Percentiles rank a stretch among this genome's conserved stretches.
Evolutionary conservation across 2,797 vertebrate genomes (phyloP).

Genomic region (Eurystomus glaucurus): DNA sequence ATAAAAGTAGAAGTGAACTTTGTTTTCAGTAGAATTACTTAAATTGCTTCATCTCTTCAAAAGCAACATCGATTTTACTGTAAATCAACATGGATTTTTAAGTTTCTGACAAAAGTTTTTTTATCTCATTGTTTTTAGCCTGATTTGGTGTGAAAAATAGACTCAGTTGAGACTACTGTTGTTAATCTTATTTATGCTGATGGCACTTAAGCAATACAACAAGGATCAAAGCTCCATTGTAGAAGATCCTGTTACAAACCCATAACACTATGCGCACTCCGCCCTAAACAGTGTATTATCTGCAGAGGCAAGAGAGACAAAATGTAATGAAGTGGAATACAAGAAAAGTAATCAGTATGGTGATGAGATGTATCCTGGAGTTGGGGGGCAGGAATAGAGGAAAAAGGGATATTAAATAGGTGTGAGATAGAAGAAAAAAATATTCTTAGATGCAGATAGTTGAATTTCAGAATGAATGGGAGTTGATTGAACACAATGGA

Average conservation of each 20-base stretch:
- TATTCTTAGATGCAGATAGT: not conserved
- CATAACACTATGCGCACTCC: not conserved
- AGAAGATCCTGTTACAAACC: not conserved
- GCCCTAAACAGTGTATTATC: not conserved
- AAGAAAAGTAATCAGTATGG: not conserved
- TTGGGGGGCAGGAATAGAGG: not conserved
- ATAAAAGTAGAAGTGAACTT: conserved; percentile 33
- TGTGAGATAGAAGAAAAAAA: not conserved
- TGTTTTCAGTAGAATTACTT: conserved; percentile 41
- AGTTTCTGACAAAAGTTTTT: not conserved
- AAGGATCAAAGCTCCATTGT: not conserved
- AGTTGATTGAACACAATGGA: not conserved
- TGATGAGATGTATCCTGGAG: not conserved
- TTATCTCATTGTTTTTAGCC: not conserved
- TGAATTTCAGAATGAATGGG: not conserved
- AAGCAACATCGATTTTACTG: conserved; percentile 50
- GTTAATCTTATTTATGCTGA: not conserved
- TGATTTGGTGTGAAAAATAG: not conserved
- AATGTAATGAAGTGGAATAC: not conserved
- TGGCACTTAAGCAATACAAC: not conserved
- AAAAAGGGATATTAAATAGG: not conserved
- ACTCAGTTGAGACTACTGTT: not conserved
- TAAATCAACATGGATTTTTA: conserved; percentile 22
- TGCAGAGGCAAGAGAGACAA: not conserved
- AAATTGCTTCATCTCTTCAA: not conserved